Conservation (phyloP, 2,888 invertebrate species). For the Saturnia pavonia region DNA sequence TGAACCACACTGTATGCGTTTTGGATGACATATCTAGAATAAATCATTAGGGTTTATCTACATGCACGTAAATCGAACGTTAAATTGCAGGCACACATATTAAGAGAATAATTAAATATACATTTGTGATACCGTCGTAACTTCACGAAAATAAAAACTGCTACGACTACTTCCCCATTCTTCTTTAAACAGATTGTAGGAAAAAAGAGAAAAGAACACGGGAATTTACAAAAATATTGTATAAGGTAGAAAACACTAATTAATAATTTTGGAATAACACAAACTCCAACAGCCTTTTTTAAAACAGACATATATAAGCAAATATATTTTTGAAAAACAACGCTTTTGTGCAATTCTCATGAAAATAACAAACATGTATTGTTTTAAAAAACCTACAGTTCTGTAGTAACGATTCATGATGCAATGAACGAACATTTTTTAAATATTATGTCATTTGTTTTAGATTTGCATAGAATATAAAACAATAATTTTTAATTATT, state of each 20-base stretch:
- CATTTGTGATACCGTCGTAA: background rate
- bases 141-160: background rate
- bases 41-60: background rate
- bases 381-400: background rate
- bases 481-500: background rate
- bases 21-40: slow-evolving; percentile 4
- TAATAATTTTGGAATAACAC: too few species aligned
- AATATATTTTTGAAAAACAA: slow-evolving; percentile 1
- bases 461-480: background rate
- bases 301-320: too few species aligned
- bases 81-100: background rate
- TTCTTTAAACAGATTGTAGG: background rate
- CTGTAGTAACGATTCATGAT: background rate
- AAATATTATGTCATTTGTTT: slow-evolving; percentile 5
- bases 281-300: too few species aligned
- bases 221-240: background rate
- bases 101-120: background rate
- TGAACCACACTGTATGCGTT: background rate
- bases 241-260: too few species aligned
- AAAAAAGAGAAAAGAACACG: background rate
- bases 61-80: background rate
- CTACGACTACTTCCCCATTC: background rate
- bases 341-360: slow-evolving; percentile 12
- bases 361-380: slow-evolving; percentile 4
- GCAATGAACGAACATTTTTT: background rate